A percentile compares a stretch with the other conserved stretches of the same genome.
phyloP scores from a whole-genome alignment of 2,888 invertebrate genomes.

The Lasioglossum morio region DNA sequence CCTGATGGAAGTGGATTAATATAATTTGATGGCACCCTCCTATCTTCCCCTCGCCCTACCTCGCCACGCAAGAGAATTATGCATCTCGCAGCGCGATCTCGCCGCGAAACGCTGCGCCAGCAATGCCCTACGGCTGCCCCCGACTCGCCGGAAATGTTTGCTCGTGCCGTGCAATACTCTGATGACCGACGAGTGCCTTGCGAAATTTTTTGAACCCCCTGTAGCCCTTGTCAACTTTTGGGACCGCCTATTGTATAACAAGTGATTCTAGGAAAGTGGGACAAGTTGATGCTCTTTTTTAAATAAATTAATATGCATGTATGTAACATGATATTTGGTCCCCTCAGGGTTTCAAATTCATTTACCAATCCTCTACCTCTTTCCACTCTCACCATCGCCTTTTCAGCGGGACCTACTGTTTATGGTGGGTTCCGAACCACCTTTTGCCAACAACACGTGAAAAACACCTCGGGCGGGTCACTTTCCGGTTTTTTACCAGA shows the following conservation, averaged over 20 bases:
- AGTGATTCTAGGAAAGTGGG: no score
- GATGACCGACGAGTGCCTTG: not conserved
- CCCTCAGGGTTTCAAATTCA: no score
- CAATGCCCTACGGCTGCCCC: slow-evolving; percentile 1
- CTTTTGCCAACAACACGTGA: no score
- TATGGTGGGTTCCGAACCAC: no score
- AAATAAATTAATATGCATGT: no score
- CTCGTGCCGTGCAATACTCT: not conserved
- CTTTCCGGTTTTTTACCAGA: no score
- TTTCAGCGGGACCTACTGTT: no score
- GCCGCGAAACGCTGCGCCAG: slow-evolving; percentile 11
- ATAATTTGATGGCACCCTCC: slow-evolving; percentile 68
- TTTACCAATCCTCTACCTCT: no score
- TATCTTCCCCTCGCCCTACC: not conserved
- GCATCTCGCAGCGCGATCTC: slow-evolving; percentile 43
- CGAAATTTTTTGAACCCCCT: not conserved
- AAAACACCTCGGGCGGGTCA: no score
- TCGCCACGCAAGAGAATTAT: not conserved
- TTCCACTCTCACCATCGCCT: no score
- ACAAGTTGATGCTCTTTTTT: no score
- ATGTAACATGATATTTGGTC: no score
- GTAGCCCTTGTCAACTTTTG: not conserved
- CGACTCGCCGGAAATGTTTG: not conserved
- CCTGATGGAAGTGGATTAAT: slow-evolving; percentile 71
- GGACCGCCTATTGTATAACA: not conserved